A percentile compares a stretch with the other conserved stretches of the same genome.
These are phyloP conservation scores for Callaeas wilsoni DNA, from an alignment of 2,113 vertebrate species.

Conservation along the genomic window DNA sequence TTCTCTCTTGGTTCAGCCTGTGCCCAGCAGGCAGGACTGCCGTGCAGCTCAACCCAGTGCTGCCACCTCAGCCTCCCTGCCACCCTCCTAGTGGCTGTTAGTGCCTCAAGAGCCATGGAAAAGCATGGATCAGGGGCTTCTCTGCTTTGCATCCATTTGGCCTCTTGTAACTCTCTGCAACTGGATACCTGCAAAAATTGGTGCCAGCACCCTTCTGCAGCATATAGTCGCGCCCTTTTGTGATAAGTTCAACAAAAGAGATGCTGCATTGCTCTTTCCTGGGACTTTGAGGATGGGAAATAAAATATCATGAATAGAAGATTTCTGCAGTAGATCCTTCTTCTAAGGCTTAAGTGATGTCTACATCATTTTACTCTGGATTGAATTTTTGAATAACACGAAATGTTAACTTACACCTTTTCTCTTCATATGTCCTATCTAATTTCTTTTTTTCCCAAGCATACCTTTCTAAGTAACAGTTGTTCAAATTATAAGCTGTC, in stretches of 20 bases:
- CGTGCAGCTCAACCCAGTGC: fast-evolving
- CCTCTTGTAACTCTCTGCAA: not conserved
- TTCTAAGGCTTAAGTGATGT: not conserved
- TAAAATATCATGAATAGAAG: not conserved
- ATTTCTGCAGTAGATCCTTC: not conserved
- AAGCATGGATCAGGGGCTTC: not conserved
- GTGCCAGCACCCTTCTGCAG: not conserved
- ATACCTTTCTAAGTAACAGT: not conserved
- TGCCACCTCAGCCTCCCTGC: fast-evolving
- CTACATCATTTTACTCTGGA: not conserved
- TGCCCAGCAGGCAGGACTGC: not conserved
- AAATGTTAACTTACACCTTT: not conserved
- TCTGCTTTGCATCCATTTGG: not conserved
- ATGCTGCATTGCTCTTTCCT: not conserved
- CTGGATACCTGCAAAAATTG: not conserved
- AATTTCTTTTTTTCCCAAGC: not conserved
- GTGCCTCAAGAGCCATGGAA: not conserved
- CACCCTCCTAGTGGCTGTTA: not conserved
- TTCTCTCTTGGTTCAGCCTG: not conserved
- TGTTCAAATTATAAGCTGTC: not conserved
- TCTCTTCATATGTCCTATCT: not conserved
- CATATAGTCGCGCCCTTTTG: not conserved
- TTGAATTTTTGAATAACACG: not conserved
- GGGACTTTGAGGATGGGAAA: not conserved
- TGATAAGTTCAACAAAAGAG: not conserved